Base-by-base conservation (phyloP, 2,888 invertebrate genomes). In the Drosophila nr. medialis region DNA sequence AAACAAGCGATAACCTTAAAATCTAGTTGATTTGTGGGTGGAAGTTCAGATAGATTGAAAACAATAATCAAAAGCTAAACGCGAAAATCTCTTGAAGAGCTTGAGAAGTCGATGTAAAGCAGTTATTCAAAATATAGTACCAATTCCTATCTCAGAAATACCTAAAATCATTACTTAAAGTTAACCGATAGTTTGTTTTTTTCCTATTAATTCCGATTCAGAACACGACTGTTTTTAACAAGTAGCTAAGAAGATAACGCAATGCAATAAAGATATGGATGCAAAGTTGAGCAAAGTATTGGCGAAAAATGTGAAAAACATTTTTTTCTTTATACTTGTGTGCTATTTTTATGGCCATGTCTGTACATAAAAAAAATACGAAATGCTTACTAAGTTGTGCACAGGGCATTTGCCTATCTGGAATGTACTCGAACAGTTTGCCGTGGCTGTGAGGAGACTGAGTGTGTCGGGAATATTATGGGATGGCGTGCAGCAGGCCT, bases 321-420 rank as follows among this genome's bases (percentile, higher is more conserved):
- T 45, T 45, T 15, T 45, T 15, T 40, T 45, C 7, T 15, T 13
- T 7, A 15, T 24, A 15, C 7, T 15, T 24, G 24, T 4, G 24
- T 15, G 45, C 45, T 45, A 45, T 45, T 45, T 24, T 15, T 24
- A 8, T 42, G n/a, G n/a, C 2, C 40, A 40, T 45, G 45, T 7
- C 21, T 45, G 45, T 45, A 8, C 45, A 21, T 7, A 15, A 4
- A 13, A 21, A 21, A 21, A 36, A 29, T 21, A 2, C 13, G 0
- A 45, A 45, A 45, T 45, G 18, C 13, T 45, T 45, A 15, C 21
- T 13, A 2, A 45, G 18, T 49, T 27, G 27, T 11, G 48, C 27
- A 27, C 27, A 49, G 27, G 27, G 21, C 18, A 62, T 48, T 45
- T 27, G 59, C 59, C 32, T 34, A 27, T 24, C n/a, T 53, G 53